Base-by-base conservation (phyloP, 2,888 invertebrate genomes). In the Anaspis maculata region DNA sequence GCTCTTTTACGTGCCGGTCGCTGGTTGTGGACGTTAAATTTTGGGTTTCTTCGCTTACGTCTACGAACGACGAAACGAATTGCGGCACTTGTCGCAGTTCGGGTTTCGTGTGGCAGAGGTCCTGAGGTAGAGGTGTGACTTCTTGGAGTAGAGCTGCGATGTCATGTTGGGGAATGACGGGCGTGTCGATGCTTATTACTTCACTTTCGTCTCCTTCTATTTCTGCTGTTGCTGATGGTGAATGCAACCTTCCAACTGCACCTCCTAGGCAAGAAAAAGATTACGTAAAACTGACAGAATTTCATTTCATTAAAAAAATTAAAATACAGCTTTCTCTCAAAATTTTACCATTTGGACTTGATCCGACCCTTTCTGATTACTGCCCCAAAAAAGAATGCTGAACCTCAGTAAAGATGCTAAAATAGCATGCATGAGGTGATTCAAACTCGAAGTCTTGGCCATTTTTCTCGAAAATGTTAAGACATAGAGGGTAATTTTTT, bases 171-270 rank as follows among this genome's bases (percentile, higher is more conserved):
- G 85, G 82, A 25, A 74, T 69, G 4, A 77, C 76, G 1, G 87
- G 85, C 0, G 82, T 78, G 47, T 88, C 88, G 11, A 84, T 81
- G 21, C 75, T 74, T 0, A 87, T 80, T 4, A 83, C 72, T 53
- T 84, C 85, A 1, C 80, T 79, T 54, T 86, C 86, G 48, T 84
- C 80, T 1, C 81, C 83, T 59, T 88, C 88, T n/a, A 88, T 76
- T 61, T 87, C 87, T 0, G 88, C 88, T 1, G 78, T 79, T 3
- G 83, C 78, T 25, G 71, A 71, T 1, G 72, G 70, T 1, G 72
- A 69, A 46, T 72, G 69, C 13, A 74, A 57, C n/a, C 68, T 63
- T 1, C 76, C 77, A 0, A 73, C 71, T 4, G 74, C 73, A 6
- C 73, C 73, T 23, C 69, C 70, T 57, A 10, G 26, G 44, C 37